Evolutionary conservation across 2,888 invertebrate genomes (phyloP), one percentile per base, ranked within the genome.

Genomic region (Drosophila rellima): DNA sequence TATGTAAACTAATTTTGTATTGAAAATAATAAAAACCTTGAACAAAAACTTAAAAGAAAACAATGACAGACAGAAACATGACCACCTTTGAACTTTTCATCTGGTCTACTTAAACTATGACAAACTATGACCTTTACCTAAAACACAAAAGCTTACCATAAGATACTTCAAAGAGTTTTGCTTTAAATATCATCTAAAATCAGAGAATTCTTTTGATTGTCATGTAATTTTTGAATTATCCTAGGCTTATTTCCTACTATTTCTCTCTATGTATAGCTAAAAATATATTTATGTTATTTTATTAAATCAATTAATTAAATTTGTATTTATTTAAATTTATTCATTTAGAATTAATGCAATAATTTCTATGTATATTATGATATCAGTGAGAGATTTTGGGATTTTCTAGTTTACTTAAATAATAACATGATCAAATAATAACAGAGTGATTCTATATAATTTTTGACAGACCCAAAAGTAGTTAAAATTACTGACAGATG

Each of bases 381-480:
- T 33, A 6, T 35, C 2, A 6, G 5, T n/a, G 0, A 11, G 11
- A 35, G n/a, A 35, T 26, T 23, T 23, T 23, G 3, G 23, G 23
- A 23, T 23, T 23, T 23, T 1, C 23, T n/a, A n/a, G n/a, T 10
- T 8, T 29, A 7, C 0, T 29, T 8, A 29, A 35, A 35, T 4
- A 35, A 13, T 13, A 35, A 35, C 4, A n/a, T 35, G 35, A 35
- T 35, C 44, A 23, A 8, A 23, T 8, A 26, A 17, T 29, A 29
- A 45, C 10, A n/a, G 10, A 45, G 5, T 29, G 15, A 2, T 17
- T 29, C 10, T 17, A 47, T 47, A 31, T 18, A 13, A 31, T 10
- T 31, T 11, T 17, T 47, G 17, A 47, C 47, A 48, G 48, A 18
- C 31, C 3, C 5, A 18, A 33, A 48, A 18, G 48, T 42, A 7